Evolutionary conservation across 2,113 vertebrate species (phyloP).

Genomic region (Vireo altiloquus): DNA sequence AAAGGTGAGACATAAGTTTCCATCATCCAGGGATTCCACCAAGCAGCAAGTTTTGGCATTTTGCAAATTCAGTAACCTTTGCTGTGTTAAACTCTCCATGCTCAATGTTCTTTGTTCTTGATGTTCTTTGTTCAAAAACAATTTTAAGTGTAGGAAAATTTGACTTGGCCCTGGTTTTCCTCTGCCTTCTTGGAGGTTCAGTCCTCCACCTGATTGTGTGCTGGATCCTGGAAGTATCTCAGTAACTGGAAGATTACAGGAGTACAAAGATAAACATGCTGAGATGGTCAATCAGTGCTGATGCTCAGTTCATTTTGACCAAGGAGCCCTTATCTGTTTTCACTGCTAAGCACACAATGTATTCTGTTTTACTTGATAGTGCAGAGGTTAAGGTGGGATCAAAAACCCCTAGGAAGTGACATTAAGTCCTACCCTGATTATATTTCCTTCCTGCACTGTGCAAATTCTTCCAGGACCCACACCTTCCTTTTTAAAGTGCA

Average conservation of each 20-base stretch:
- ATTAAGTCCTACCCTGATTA: not conserved
- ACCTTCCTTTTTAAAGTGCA: slow-evolving; percentile 30
- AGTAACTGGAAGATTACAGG: not conserved
- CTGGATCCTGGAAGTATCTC: not conserved
- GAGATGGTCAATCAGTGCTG: not conserved
- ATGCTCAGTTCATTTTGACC: not conserved
- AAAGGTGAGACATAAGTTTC: not conserved
- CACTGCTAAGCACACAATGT: not conserved
- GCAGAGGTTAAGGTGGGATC: slow-evolving; percentile 25
- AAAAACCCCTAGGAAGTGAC: slow-evolving; percentile 15
- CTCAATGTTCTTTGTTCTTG: not conserved
- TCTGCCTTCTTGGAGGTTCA: not conserved
- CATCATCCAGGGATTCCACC: not conserved
- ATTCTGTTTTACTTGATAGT: not conserved
- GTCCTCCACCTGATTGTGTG: not conserved
- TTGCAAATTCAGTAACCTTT: not conserved
- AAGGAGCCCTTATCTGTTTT: not conserved
- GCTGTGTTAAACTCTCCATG: not conserved
- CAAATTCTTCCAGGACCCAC: slow-evolving; percentile 28
- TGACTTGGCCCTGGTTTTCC: not conserved
- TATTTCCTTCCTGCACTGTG: slow-evolving; percentile 49
- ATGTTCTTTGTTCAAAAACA: not conserved
- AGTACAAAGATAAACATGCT: not conserved
- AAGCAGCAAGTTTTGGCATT: not conserved
- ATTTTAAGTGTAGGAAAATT: not conserved